Percentiles rank a stretch among this genome's conserved stretches.
Conservation (phyloP, 1,140 invertebrate species). For the Proctacanthus coquilletti region DNA sequence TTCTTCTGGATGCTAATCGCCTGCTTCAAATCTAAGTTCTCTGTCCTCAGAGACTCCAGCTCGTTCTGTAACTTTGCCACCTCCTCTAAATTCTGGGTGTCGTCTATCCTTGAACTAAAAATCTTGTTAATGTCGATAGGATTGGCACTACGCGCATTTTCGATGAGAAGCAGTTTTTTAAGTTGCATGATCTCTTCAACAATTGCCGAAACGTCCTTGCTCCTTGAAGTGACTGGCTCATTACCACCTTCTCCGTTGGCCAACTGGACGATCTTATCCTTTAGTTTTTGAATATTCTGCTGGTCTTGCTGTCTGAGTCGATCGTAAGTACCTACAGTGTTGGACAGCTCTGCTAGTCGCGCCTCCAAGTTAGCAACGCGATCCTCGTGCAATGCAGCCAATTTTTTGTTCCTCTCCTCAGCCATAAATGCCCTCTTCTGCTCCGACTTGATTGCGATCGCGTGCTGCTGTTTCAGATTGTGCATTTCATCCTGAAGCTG, state of each 20-base stretch:
- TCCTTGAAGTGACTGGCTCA: background rate
- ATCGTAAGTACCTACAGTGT: constrained; percentile 64
- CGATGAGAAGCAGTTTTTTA: constrained; percentile 36
- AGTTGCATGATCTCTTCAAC: constrained; percentile 40
- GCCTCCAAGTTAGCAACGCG: constrained; percentile 61
- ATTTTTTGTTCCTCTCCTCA: constrained; percentile 48
- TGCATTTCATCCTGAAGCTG: constrained; percentile 56
- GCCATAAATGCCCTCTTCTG: constrained; percentile 36
- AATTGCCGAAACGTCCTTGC: constrained; percentile 12
- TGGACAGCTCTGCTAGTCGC: constrained; percentile 61
- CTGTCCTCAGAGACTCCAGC: constrained; percentile 28
- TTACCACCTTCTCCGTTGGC: background rate
- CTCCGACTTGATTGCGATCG: constrained; percentile 38
- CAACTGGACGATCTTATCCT: constrained; percentile 32
- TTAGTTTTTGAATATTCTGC: constrained; percentile 53
- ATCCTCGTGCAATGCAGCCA: constrained; percentile 53
- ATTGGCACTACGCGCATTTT: constrained; percentile 35
- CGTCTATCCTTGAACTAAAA: constrained; percentile 22
- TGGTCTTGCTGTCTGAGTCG: constrained; percentile 55
- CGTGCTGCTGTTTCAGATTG: constrained; percentile 51
- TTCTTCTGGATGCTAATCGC: constrained; percentile 36
- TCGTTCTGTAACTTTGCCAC: constrained; percentile 32
- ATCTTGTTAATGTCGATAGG: constrained; percentile 36
- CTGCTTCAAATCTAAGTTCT: constrained; percentile 28
- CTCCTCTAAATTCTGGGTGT: constrained; percentile 32